A percentile compares a stretch with the other conserved stretches of the same genome.
Conservation (phyloP, 2,113 vertebrate genomes). For the Perca flavescens region DNA sequence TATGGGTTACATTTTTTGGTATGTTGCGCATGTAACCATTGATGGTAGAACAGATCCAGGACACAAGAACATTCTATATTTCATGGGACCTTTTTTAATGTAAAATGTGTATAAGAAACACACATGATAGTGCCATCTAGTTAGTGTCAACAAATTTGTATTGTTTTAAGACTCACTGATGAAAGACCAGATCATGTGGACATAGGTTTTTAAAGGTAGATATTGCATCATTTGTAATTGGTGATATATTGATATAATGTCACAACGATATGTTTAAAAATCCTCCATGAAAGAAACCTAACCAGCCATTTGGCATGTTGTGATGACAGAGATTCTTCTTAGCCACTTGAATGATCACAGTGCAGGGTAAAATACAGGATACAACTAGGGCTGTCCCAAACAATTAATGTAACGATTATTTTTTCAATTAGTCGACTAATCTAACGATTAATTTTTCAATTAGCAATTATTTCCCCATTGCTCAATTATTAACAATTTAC, state of each 20-base stretch:
- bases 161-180: neutral
- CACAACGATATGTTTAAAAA: neutral
- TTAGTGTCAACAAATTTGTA: neutral
- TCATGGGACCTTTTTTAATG: conserved; percentile 43
- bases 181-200: neutral
- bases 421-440: too few species aligned
- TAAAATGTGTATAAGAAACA: neutral
- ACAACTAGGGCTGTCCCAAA: too few species aligned
- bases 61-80: neutral
- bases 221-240: neutral
- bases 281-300: neutral
- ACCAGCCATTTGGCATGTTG: neutral
- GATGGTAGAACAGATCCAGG: neutral
- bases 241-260: conserved; percentile 7
- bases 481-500: too few species aligned
- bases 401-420: too few species aligned
- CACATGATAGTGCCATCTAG: neutral
- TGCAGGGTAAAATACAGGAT: neutral
- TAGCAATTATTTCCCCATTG: too few species aligned
- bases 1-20: neutral
- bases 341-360: neutral
- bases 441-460: too few species aligned
- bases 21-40: neutral
- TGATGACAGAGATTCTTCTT: neutral
- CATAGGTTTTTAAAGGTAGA: neutral